phyloP scores from a whole-genome alignment of 1,140 invertebrate genomes.

The Piezodorus guildinii region DNA sequence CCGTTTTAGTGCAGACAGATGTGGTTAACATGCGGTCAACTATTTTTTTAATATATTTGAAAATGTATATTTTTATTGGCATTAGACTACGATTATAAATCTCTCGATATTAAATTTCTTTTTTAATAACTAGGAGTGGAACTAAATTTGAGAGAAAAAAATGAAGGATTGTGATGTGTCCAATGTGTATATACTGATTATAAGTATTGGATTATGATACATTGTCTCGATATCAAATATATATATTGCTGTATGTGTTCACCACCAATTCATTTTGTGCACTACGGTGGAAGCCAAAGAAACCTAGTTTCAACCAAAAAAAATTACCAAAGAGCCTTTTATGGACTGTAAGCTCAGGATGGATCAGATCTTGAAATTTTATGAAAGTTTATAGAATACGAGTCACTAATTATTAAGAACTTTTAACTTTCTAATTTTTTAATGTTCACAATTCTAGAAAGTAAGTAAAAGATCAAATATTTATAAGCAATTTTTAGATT shows the following conservation, averaged over 20 bases:
- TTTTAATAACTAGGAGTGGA: background rate
- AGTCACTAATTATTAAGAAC: background rate
- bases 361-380: too few species aligned
- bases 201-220: background rate
- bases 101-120: background rate
- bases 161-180: background rate
- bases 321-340: too few species aligned
- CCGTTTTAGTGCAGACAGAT: slow-evolving; percentile 2
- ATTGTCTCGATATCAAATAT: background rate
- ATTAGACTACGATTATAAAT: slow-evolving; percentile 1
- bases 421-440: background rate
- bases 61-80: slow-evolving; percentile 6
- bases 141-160: background rate
- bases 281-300: background rate
- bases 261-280: background rate
- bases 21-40: background rate
- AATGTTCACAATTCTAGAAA: background rate
- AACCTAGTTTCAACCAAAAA: too few species aligned
- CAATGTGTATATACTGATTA: background rate
- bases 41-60: slow-evolving; percentile 6
- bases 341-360: too few species aligned
- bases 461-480: background rate
- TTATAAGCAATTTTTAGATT: background rate
- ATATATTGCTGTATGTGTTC: background rate
- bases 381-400: too few species aligned